phyloP scores from a whole-genome alignment of 1,140 invertebrate genomes.

The Drosophila tani region DNA sequence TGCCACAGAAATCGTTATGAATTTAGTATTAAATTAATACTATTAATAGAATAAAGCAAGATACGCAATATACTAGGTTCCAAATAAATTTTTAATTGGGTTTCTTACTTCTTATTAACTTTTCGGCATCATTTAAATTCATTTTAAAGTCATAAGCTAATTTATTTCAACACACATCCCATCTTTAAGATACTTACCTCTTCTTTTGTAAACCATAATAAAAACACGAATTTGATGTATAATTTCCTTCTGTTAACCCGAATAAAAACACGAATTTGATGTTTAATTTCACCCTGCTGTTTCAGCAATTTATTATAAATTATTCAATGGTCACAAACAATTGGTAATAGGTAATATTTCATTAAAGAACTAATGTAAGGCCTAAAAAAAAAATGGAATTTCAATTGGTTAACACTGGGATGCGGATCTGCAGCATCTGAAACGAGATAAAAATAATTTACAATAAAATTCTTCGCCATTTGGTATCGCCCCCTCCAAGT shows the following conservation, averaged over 20 bases:
- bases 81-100: too few species aligned
- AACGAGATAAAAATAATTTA: conserved; percentile 14
- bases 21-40: too few species aligned
- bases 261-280: background rate
- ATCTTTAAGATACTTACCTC: background rate
- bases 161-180: too few species aligned
- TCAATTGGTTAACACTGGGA: conserved; percentile 56
- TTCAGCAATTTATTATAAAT: conserved; percentile 13
- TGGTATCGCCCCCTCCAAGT: background rate
- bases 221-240: too few species aligned
- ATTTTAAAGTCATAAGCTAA: too few species aligned
- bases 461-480: background rate
- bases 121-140: too few species aligned
- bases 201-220: background rate
- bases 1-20: too few species aligned
- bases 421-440: conserved; percentile 80
- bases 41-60: too few species aligned
- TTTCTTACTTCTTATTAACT: too few species aligned
- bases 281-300: background rate
- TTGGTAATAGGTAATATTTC: background rate
- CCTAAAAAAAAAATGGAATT: background rate
- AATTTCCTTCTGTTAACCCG: background rate
- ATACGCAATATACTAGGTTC: too few species aligned
- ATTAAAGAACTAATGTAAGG: conserved; percentile 2
- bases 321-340: conserved; percentile 7